Evolutionary conservation across 2,797 vertebrate species (phyloP).

Genomic region (Lepidocolaptes lacrymiger): DNA sequence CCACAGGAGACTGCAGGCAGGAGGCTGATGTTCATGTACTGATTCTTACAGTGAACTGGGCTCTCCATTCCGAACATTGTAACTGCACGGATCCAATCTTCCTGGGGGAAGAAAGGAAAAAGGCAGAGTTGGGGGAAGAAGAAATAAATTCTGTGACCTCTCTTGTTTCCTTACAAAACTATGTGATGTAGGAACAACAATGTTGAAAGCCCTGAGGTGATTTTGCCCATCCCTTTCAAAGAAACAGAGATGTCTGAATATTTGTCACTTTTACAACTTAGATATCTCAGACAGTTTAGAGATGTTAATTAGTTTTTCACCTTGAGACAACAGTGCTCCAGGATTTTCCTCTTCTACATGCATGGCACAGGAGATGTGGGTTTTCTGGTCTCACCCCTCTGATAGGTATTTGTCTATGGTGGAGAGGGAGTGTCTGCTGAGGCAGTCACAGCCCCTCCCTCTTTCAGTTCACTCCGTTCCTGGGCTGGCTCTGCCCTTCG

Average conservation of each 20-base stretch:
- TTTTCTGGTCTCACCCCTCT: not conserved
- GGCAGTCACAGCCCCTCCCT: not conserved
- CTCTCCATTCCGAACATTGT: not conserved
- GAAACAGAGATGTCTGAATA: not conserved
- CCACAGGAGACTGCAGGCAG: not conserved
- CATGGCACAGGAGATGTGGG: not conserved
- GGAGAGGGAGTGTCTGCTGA: not conserved
- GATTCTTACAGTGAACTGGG: not conserved
- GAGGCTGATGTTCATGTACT: rapidly evolving
- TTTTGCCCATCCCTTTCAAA: not conserved
- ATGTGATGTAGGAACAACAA: not conserved
- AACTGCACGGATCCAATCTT: not conserved
- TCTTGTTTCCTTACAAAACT: not conserved
- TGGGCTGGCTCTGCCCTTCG: not conserved
- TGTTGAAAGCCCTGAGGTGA: not conserved
- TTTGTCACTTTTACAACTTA: not conserved
- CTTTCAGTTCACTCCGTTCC: not conserved
- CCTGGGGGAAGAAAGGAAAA: not conserved
- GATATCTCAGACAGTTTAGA: not conserved
- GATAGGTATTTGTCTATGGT: not conserved
- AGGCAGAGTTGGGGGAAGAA: not conserved
- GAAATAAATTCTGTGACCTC: not conserved
- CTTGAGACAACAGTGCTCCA: not conserved
- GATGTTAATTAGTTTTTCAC: not conserved
- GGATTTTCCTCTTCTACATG: not conserved